A percentile compares a stretch with the other conserved stretches of the same genome.
These are phyloP conservation scores for Myopa testacea DNA, from an alignment of 2,888 invertebrate genomes.

Conservation along the genomic window DNA sequence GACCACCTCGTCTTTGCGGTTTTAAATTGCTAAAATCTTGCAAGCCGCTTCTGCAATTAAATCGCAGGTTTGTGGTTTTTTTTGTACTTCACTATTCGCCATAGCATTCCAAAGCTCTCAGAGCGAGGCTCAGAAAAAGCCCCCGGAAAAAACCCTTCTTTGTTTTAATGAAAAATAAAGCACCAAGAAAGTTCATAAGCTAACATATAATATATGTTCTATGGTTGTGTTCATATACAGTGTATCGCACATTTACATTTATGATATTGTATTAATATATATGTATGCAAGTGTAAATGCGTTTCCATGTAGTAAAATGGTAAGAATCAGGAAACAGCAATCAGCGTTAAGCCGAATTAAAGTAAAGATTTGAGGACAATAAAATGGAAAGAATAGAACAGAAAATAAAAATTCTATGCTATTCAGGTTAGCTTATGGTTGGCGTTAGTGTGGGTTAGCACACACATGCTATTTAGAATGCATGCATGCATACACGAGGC, in stretches of 20 bases:
- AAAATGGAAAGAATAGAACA: constrained; percentile 7
- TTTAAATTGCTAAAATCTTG: background rate
- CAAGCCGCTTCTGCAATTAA: background rate
- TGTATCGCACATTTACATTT: too few species aligned
- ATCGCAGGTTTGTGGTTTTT: background rate
- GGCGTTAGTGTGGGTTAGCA: background rate
- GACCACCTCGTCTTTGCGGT: background rate
- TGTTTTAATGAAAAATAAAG: background rate
- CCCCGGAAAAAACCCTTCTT: background rate
- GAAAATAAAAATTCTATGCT: background rate
- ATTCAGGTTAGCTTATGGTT: constrained; percentile 3
- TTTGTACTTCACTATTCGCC: background rate
- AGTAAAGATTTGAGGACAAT: constrained; percentile 20
- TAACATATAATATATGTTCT: background rate
- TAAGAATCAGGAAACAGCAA: constrained; percentile 6
- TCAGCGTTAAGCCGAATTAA: constrained; percentile 25
- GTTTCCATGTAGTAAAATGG: background rate
- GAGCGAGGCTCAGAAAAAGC: background rate
- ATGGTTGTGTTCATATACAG: background rate
- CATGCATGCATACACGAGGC: background rate
- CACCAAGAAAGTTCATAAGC: background rate
- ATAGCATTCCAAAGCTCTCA: too few species aligned
- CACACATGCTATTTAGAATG: background rate
- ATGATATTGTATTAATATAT: background rate
- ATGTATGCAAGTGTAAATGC: background rate